phyloP scores from a whole-genome alignment of 1,140 invertebrate genomes.

The Trachelipus rathkii region DNA sequence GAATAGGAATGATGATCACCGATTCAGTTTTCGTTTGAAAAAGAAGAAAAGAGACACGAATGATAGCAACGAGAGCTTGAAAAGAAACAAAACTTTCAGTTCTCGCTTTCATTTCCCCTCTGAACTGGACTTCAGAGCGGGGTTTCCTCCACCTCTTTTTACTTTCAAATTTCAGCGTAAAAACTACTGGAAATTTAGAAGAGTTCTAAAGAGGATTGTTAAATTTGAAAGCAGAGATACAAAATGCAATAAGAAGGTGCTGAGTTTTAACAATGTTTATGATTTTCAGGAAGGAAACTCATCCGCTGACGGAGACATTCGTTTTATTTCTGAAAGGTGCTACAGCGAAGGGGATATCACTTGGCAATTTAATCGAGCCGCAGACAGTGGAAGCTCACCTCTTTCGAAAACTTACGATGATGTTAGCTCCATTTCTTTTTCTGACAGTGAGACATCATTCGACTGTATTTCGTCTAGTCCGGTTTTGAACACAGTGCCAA shows the following conservation, averaged over 20 bases:
- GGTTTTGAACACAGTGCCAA: too few relatives aligned
- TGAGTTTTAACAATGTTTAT: not conserved
- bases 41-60: too few relatives aligned
- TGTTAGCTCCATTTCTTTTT: too few relatives aligned
- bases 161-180: not conserved
- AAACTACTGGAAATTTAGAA: not conserved
- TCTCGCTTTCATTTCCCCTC: not conserved
- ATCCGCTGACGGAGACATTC: not conserved
- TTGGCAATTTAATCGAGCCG: not conserved
- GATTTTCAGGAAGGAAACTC: not conserved
- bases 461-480: too few relatives aligned
- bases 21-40: too few relatives aligned
- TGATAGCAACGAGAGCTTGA: not conserved
- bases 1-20: too few relatives aligned
- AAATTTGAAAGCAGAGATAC: not conserved
- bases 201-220: not conserved
- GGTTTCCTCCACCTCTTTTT: not conserved
- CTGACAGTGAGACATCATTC: too few relatives aligned
- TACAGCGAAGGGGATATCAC: not conserved
- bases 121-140: not conserved
- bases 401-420: too few relatives aligned
- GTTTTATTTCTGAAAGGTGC: not conserved
- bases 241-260: not conserved
- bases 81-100: not conserved
- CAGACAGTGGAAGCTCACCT: not conserved